Percentiles rank a stretch among this genome's conserved stretches.
These are phyloP conservation scores for Leguminivora glycinivorella DNA, from an alignment of 1,140 invertebrate species.

Conservation along the genomic window DNA sequence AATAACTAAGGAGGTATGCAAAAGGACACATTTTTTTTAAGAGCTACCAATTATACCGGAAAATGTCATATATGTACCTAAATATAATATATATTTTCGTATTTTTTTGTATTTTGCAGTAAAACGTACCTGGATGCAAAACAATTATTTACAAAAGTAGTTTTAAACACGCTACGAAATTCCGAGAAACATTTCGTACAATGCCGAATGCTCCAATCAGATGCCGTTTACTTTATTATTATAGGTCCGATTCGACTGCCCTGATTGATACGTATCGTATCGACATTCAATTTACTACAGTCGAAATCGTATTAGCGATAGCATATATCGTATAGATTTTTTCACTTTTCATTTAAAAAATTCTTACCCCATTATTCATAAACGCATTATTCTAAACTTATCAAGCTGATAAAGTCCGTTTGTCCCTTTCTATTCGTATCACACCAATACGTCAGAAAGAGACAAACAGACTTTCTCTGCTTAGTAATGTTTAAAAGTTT, in stretches of 20 bases:
- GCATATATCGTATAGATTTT: neutral
- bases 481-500: no score
- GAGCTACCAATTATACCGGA: no score
- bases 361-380: no score
- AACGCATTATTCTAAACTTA: no score
- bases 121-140: neutral
- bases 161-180: slow-evolving; percentile 35
- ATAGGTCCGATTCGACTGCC: slow-evolving; percentile 38
- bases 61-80: neutral
- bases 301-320: neutral
- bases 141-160: slow-evolving; percentile 14
- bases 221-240: slow-evolving; percentile 50
- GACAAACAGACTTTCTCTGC: no score
- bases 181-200: slow-evolving; percentile 43
- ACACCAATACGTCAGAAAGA: no score
- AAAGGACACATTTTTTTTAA: no score
- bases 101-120: neutral
- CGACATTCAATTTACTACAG: slow-evolving; percentile 31
- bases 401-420: no score
- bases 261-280: slow-evolving; percentile 43
- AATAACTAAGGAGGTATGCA: no score
- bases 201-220: slow-evolving; percentile 39
- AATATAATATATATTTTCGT: neutral
- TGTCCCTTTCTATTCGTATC: no score
- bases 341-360: neutral